These are phyloP conservation scores for Leptestheria dahalacensis DNA, from an alignment of 1,140 invertebrate genomes.

Conservation along the genomic window DNA sequence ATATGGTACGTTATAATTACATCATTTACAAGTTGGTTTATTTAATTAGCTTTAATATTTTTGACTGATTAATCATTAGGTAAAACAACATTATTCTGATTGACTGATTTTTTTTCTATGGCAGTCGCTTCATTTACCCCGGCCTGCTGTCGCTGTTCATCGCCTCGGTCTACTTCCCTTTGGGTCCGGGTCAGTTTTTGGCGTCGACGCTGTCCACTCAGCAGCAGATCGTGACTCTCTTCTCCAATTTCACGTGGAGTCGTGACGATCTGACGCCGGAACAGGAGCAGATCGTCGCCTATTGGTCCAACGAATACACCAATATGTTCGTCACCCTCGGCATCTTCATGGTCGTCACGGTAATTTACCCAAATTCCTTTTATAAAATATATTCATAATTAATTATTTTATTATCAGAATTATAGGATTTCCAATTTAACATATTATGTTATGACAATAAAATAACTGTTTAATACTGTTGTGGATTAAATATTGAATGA, in stretches of 20 bases:
- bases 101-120: slow-evolving; percentile 19
- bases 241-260: slow-evolving; percentile 93
- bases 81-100: not conserved
- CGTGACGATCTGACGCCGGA: slow-evolving; percentile 59
- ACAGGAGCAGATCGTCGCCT: slow-evolving; percentile 62
- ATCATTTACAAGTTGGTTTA: no score
- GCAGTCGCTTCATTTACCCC: slow-evolving; percentile 78
- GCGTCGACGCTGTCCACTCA: slow-evolving; percentile 74
- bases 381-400: no score
- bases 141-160: slow-evolving; percentile 68
- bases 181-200: slow-evolving; percentile 72
- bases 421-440: no score
- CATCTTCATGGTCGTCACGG: slow-evolving; percentile 70
- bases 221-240: slow-evolving; percentile 70
- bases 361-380: no score
- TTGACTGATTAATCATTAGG: not conserved
- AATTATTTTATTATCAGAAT: no score
- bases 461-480: no score
- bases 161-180: slow-evolving; percentile 68
- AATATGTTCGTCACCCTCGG: slow-evolving; percentile 73
- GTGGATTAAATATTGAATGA: no score
- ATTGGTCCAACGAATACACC: slow-evolving; percentile 64
- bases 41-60: not conserved
- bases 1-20: no score
- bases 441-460: no score